Base-by-base conservation (phyloP, 2,797 vertebrate species). In the Pampus argenteus region DNA sequence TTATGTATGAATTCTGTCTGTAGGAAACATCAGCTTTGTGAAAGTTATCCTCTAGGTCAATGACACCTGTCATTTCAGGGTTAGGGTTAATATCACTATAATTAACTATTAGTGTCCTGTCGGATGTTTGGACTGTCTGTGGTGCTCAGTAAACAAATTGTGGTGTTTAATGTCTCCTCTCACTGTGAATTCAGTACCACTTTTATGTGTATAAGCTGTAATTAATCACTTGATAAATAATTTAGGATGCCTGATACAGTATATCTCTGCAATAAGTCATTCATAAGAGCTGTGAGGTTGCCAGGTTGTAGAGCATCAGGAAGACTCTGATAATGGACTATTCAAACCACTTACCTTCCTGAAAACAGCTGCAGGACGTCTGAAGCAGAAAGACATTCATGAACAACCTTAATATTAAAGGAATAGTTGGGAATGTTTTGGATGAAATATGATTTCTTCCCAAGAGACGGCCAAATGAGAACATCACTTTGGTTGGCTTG, bases 31-130 rank as follows among this genome's bases (percentile, higher is more conserved):
- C n/a, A 49, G 60, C 56, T 48, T 44, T 68, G 75, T 84, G 40
- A 4, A 83, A 86, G 79, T 90, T 89, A 86, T 78, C 88, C 88
- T 56, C 50, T 0, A 70, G 92, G 94, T 93, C 92, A 86, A 55
- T 93, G 92, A 93, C 92, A 87, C 86, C 84, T 90, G 90, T 73
- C 86, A 85, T 66, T 61, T 64, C 28, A 67, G 68, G 76, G 76
- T 57, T 25, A 66, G 26, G 66, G 47, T 76, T 31, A 26, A 26
- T 26, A 26, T 26, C 2, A 26, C 29, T 36, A 57, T 50, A 60
- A 65, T 3, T 15, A 44, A 59, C 54, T n/a, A n/a, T 9, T 9
- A 23, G 22, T 26, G 23, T 34, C 40, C 17, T 54, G 31, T 11
- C 23, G 9, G 11, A 14, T 61, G 15, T 51, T 47, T 66, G 10